Evolutionary conservation across 2,113 vertebrate species (phyloP), one percentile per base, ranked within the genome.

Genomic region (Neotragus moschatus): DNA sequence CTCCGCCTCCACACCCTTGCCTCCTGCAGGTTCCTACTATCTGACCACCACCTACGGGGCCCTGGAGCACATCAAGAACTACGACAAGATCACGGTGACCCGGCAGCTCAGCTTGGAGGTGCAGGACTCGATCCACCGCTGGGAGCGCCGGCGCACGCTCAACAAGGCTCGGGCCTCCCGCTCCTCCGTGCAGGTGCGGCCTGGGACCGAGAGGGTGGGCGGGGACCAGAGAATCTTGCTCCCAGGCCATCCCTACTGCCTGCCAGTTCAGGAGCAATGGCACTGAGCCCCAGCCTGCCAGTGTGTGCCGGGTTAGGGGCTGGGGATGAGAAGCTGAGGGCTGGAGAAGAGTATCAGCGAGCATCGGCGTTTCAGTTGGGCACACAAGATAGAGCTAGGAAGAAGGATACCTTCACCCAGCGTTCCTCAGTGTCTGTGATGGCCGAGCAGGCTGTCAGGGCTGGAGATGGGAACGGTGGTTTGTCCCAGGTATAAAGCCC

Each of bases 41-140:
- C 99, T 99, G 98, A 99, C 99, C 81, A 99, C 99, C 92, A 99
- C 99, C 28, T 99, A 99, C 0, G 99, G 99, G 1, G 99, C 99
- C 26, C 98, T 99, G 98, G 99, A 99, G 96, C 99, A 99, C 96
- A 99, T 99, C 66, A 99, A 99, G 99, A 99, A 99, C 90, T 99
- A 99, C 0, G 99, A 99, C 98, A 99, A 99, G 98, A 99, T 99
- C 98, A 99, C 99, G 0, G 99, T 99, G 58, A 99, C 99, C 0
- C 98, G 99, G 88, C 99, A 99, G 98, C 99, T 99, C 82, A 99
- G 99, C 39, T 11, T 99, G 97, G 99, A 99, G 97, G 99, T 99
- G 51, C 99, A 99, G 98, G 99, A 99, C 98, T 99, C 99, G 93
- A 99, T 99, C 97, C 99, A 99, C 93, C 99, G 99, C 96, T 99